Evolutionary conservation across 2,888 invertebrate genomes (phyloP).

Genomic region (Drosophila mayaguana): DNA sequence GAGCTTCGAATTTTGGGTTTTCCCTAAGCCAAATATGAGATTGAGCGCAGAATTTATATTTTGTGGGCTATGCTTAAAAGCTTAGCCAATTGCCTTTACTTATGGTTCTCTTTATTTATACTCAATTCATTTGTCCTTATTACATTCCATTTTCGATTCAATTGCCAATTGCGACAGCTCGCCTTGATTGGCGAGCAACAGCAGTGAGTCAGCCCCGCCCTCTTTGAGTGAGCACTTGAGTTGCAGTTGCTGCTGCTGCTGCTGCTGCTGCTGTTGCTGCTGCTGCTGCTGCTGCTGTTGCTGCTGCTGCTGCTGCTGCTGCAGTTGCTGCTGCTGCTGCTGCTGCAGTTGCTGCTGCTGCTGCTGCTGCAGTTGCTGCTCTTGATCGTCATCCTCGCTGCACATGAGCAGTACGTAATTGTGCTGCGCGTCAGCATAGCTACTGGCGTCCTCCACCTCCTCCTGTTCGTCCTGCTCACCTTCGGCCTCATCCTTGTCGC

Average conservation of each 20-base stretch:
- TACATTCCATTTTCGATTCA: neutral
- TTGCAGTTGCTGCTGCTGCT: neutral
- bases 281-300: neutral
- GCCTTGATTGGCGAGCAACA: neutral
- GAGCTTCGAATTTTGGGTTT: too few species aligned
- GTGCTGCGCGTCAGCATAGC: neutral
- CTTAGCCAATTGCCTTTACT: too few species aligned
- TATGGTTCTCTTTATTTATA: too few species aligned
- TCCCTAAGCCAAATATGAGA: too few species aligned
- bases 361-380: neutral
- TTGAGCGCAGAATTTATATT: too few species aligned
- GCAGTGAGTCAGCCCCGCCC: neutral
- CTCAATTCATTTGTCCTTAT: neutral
- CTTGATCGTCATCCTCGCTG: conserved; percentile 41
- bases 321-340: neutral
- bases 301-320: neutral
- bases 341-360: neutral
- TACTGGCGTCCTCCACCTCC: conserved; percentile 7
- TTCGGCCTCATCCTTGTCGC: neutral
- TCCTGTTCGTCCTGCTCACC: neutral
- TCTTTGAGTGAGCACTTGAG: neutral
- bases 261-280: neutral
- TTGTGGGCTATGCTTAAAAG: too few species aligned
- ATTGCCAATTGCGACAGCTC: neutral
- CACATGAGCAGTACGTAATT: conserved; percentile 32